Conservation (phyloP, 2,888 invertebrate genomes). For the Crocallis elinguaria region DNA sequence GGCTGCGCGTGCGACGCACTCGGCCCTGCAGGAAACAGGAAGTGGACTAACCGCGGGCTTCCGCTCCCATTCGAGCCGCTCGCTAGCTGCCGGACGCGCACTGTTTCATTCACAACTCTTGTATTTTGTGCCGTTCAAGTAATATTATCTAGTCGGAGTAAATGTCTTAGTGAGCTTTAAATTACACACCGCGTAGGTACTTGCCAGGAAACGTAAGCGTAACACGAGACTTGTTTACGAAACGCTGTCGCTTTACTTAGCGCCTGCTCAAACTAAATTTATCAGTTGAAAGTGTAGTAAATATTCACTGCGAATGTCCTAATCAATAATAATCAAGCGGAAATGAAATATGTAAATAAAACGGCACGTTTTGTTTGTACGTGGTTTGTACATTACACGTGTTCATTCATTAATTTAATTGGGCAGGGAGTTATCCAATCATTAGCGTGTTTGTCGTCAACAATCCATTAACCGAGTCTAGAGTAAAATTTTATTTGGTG, state of each 20-base stretch:
- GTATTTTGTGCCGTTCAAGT: constrained; percentile 69
- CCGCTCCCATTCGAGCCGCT: constrained; percentile 80
- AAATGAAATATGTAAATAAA: constrained; percentile 1
- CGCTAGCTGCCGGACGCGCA: constrained; percentile 61
- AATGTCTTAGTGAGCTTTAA: constrained; percentile 43
- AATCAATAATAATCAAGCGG: not conserved
- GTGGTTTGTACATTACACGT: not conserved
- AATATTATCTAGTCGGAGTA: constrained; percentile 50
- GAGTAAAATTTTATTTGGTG: constrained; percentile 44
- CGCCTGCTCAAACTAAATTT: not conserved
- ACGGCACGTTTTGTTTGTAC: not conserved
- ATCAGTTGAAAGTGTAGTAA: not conserved
- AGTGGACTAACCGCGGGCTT: constrained; percentile 84
- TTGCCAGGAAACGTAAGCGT: constrained; percentile 49
- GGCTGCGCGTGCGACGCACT: constrained; percentile 72
- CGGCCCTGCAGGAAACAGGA: constrained; percentile 84
- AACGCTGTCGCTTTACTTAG: constrained; percentile 31
- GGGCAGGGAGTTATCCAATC: not conserved
- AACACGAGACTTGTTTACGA: constrained; percentile 46
- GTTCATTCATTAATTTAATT: not conserved
- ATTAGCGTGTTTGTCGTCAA: constrained; percentile 8
- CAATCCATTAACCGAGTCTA: not conserved
- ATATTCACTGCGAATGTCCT: not conserved
- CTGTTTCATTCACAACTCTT: constrained; percentile 75
- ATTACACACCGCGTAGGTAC: constrained; percentile 48